phyloP scores from a whole-genome alignment of 2,888 invertebrate species.

The Drosophila fulvimacula region DNA sequence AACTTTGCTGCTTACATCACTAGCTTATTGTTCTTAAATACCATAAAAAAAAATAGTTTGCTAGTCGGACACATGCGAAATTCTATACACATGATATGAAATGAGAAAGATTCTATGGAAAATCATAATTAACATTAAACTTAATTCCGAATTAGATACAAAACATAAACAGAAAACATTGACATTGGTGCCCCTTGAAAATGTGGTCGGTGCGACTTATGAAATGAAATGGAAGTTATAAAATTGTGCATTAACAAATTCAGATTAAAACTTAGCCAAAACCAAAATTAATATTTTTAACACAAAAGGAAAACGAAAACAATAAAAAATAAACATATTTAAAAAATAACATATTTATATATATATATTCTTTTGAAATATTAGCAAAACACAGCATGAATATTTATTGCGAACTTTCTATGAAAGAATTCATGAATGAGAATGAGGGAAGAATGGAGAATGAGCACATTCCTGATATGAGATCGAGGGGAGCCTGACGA shows the following conservation, averaged over 20 bases:
- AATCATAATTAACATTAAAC: slow-evolving; percentile 23
- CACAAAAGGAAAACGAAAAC: slow-evolving; percentile 16
- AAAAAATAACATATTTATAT: background rate
- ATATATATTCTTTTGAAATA: slow-evolving; percentile 31
- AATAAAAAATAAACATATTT: background rate
- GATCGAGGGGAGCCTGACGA: slow-evolving; percentile 16
- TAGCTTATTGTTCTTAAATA: slow-evolving; percentile 28
- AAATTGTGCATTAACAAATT: slow-evolving; percentile 40
- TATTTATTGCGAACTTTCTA: slow-evolving; percentile 34
- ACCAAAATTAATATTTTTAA: slow-evolving; percentile 43
- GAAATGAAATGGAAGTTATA: slow-evolving; percentile 60
- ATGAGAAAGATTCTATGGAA: slow-evolving; percentile 24
- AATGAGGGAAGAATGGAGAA: slow-evolving; percentile 25
- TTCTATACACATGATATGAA: slow-evolving; percentile 54
- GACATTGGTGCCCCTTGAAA: slow-evolving; percentile 30
- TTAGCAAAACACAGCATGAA: slow-evolving; percentile 82
- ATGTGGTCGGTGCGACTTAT: slow-evolving; percentile 45
- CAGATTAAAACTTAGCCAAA: slow-evolving; percentile 15
- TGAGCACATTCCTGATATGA: slow-evolving; percentile 34
- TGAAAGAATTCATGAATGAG: slow-evolving; percentile 41
- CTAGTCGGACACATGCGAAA: slow-evolving; percentile 54
- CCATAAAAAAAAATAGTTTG: slow-evolving; percentile 10
- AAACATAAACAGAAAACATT: slow-evolving; percentile 68
- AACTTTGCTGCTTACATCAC: slow-evolving; percentile 9
- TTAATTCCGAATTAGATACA: slow-evolving; percentile 49